Evolutionary conservation across 2,113 vertebrate genomes (phyloP), one percentile per base, ranked within the genome.

Genomic region (Pomatorhinus ruficollis): DNA sequence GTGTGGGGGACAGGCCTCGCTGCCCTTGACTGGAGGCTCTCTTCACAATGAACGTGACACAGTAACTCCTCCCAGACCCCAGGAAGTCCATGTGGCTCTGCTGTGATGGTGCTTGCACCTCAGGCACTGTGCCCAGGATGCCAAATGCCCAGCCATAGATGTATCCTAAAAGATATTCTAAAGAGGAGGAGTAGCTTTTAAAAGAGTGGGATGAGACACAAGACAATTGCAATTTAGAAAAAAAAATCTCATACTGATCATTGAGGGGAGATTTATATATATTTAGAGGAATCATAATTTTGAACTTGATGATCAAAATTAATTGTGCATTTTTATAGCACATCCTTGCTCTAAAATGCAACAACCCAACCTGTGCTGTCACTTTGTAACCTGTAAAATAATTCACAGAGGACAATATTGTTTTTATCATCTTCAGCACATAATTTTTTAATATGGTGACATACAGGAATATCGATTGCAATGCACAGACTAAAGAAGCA

Each of bases 11-110:
- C 39, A 64, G 60, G 37, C 0, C 0, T 12, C 0, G 0, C 20
- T 65, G 63, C 12, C 86, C 80, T 81, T 61, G 68, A 4, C 28
- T 61, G 45, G 54, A 40, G 81, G 24, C 28, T 75, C 63, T 57
- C 47, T 39, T 54, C 56, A 35, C 33, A 35, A 4, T 1, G 13
- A 35, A 31, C 0, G 0, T 4, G 44, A 9, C 0, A 21, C 6
- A 22, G 3, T 7, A 19, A 12, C 37, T 72, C 21, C 33, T 75
- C 27, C 35, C 57, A 76, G 40, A 8, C 10, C 24, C 12, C 31
- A 35, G 22, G 30, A n/a, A 40, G 17, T 44, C 49, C 22, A 5
- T 0, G 21, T 30, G 71, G n/a, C 71, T 80, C 71, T 68, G 64
- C 76, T 63, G 39, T 7, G 35, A 42, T 9, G n/a, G 11, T 27